These are phyloP conservation scores for Struthidea cinerea DNA, from an alignment of 2,113 vertebrate genomes.

Conservation along the genomic window DNA sequence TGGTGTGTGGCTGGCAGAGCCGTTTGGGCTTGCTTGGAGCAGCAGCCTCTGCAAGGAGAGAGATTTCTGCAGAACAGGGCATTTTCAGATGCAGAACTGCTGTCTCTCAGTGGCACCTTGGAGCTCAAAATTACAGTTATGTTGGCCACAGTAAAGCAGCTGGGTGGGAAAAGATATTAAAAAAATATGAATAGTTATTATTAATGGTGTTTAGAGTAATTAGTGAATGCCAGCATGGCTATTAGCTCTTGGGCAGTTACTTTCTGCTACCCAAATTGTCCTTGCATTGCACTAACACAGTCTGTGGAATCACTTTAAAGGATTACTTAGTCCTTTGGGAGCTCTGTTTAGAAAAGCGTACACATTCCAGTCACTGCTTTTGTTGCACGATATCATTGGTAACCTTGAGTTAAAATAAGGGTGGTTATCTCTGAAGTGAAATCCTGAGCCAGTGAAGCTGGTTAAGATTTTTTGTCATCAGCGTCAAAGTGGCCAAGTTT, in stretches of 20 bases:
- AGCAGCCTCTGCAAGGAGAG: neutral
- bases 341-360: neutral
- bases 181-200: neutral
- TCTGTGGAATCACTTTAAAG: neutral
- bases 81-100: rapidly evolving
- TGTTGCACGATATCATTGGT: neutral
- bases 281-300: neutral
- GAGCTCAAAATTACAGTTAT: neutral
- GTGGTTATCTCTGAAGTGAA: neutral
- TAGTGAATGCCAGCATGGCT: neutral
- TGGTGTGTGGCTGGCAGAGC: neutral
- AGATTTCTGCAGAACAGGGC: neutral
- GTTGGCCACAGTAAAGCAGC: neutral
- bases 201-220: neutral
- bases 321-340: neutral
- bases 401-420: neutral
- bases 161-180: neutral
- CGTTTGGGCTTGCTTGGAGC: neutral
- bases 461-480: neutral
- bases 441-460: neutral
- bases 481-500: neutral
- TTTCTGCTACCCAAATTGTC: neutral
- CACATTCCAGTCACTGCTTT: neutral
- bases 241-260: neutral
- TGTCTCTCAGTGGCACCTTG: neutral